These are phyloP conservation scores for Barbus barbus DNA, from an alignment of 2,113 vertebrate genomes.

Conservation along the genomic window DNA sequence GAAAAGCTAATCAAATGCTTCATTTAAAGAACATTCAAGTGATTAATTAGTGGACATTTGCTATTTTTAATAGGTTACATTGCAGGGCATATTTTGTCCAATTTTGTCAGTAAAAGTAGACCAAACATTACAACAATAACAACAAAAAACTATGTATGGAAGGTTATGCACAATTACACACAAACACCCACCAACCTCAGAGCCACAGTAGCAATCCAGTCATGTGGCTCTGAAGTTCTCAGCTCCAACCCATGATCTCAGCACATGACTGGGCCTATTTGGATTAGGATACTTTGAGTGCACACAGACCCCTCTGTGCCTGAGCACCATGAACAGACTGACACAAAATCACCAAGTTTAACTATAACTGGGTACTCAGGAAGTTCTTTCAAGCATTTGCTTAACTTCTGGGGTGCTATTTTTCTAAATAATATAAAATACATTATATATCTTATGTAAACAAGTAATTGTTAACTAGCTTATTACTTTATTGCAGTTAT, in stretches of 20 bases:
- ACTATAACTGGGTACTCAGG: not conserved
- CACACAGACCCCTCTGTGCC: constrained; percentile 60
- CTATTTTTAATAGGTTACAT: not conserved
- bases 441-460: no score
- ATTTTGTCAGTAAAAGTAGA: not conserved
- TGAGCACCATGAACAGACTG: constrained; percentile 53
- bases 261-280: constrained; percentile 71
- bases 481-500: no score
- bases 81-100: not conserved
- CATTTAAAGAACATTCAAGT: no score
- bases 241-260: constrained; percentile 73
- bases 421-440: no score
- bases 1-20: no score
- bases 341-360: not conserved
- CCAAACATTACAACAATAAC: no score
- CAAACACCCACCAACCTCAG: constrained; percentile 4
- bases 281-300: constrained; percentile 66
- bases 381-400: not conserved
- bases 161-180: constrained; percentile 1
- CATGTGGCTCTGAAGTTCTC: constrained; percentile 68
- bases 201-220: constrained; percentile 50
- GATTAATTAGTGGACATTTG: not conserved
- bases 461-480: no score
- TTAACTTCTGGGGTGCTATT: not conserved
- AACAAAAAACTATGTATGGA: not conserved